Conservation (phyloP, 2,888 invertebrate species). For the Agriopis aurantiaria region DNA sequence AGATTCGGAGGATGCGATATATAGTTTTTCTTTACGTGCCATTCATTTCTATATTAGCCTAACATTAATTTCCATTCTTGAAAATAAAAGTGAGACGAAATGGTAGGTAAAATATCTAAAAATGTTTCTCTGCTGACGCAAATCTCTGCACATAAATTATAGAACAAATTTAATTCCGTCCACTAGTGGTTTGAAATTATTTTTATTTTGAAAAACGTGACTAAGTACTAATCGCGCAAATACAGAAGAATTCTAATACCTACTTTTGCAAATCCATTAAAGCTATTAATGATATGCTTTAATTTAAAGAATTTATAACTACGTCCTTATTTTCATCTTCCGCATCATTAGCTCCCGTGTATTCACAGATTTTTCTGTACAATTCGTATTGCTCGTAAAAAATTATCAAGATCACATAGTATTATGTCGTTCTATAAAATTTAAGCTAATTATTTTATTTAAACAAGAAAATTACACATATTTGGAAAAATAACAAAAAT, state of each 20-base stretch:
- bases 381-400: too few species aligned
- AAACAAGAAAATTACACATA: too few species aligned
- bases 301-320: conserved; percentile 21
- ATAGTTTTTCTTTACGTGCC: not conserved
- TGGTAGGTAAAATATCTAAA: conserved; percentile 41
- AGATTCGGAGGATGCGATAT: not conserved
- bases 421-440: too few species aligned
- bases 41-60: conserved; percentile 13
- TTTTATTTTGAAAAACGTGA: conserved; percentile 56
- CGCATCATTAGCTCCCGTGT: not conserved
- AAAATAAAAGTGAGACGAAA: conserved; percentile 13
- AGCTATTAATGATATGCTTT: conserved; percentile 24
- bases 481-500: too few species aligned
- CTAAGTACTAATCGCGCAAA: conserved; percentile 45
- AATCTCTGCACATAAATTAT: conserved; percentile 62
- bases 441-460: too few species aligned
- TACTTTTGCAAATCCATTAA: conserved; percentile 31
- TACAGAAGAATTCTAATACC: conserved; percentile 35
- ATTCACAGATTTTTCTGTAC: not conserved
- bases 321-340: conserved; percentile 11
- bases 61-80: conserved; percentile 15
- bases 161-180: conserved; percentile 56
- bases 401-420: too few species aligned
- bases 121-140: conserved; percentile 61
- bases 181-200: conserved; percentile 52